A percentile compares a stretch with the other conserved stretches of the same genome.
Evolutionary conservation across 2,797 vertebrate genomes (phyloP).

Genomic region (Silurus aristotelis): DNA sequence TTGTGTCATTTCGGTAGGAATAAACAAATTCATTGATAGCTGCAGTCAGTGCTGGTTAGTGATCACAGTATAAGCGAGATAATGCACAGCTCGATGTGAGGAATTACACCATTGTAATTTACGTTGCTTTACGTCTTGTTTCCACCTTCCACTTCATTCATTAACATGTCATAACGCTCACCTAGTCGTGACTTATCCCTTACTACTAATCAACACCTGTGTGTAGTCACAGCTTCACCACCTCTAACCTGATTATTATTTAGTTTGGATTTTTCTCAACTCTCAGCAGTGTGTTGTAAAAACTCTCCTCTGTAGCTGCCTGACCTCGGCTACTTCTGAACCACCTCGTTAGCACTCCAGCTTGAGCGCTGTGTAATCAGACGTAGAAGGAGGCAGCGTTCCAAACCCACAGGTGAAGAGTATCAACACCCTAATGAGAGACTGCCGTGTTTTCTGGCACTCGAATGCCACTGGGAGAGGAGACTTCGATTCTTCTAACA

Average conservation of each 20-base stretch:
- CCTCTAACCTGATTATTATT: neutral
- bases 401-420: constrained; percentile 37
- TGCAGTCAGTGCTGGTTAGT: too few relatives aligned
- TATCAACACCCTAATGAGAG: constrained; percentile 36
- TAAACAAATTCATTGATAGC: too few relatives aligned
- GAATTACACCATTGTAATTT: too few relatives aligned
- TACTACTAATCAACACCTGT: too few relatives aligned
- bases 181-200: too few relatives aligned
- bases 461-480: constrained; percentile 35
- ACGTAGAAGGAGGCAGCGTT: constrained; percentile 31
- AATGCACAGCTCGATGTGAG: too few relatives aligned
- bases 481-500: constrained; percentile 24
- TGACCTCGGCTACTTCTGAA: constrained; percentile 25
- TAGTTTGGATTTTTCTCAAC: neutral
- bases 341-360: constrained; percentile 40
- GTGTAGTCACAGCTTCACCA: neutral
- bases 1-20: too few relatives aligned
- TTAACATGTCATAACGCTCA: too few relatives aligned
- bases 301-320: neutral
- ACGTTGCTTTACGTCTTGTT: too few relatives aligned
- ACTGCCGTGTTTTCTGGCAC: constrained; percentile 13
- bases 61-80: too few relatives aligned
- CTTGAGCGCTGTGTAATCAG: constrained; percentile 34
- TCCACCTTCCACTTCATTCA: too few relatives aligned
- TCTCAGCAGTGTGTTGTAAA: neutral